Evolutionary conservation across 2,888 invertebrate genomes (phyloP), one percentile per base, ranked within the genome.

Genomic region (Synergus gifuensis): DNA sequence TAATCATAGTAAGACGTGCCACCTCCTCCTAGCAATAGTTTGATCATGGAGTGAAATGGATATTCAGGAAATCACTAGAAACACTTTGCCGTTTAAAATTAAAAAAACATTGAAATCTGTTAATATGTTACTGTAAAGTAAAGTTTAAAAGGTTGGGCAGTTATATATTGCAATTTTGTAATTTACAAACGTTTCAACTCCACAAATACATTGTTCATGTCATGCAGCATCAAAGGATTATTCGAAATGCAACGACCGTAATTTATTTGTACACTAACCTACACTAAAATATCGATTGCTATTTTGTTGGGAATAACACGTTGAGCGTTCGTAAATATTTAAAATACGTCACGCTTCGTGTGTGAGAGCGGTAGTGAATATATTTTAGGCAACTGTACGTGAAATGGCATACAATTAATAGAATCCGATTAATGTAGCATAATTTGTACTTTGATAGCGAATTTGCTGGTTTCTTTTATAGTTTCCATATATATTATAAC

Each of bases 241-340:
- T 40, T 69, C 62, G 40, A n/a, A 62, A 78, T 36, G 78, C 85
- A 86, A 82, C 84, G 85, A 84, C 85, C 82, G 86, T 83, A 83
- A 85, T 87, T 86, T 86, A 87, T 86, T 85, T 85, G 82, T 82
- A 86, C 83, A 85, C 80, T 69, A 49, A 69, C 28, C 49, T 69
- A 42, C 46, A 66, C 58, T 86, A 86, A 88, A 87, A 87, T 87
- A 87, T 83, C 85, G 82, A 83, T 86, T 84, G 87, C 84, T 85
- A 87, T 87, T 87, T 84, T 82, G 83, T 76, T 81, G 63, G 81
- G 78, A 79, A 64, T 81, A 79, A 85, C 85, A 84, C 85, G 76
- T 76, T 66, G 82, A 84, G 79, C 87, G 83, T 86, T 82, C 76
- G 82, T 83, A 83, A 84, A 86, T 87, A 88, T 87, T 88, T 86